Evolutionary conservation across 2,888 invertebrate species (phyloP).

Genomic region (Cinara cedri): DNA sequence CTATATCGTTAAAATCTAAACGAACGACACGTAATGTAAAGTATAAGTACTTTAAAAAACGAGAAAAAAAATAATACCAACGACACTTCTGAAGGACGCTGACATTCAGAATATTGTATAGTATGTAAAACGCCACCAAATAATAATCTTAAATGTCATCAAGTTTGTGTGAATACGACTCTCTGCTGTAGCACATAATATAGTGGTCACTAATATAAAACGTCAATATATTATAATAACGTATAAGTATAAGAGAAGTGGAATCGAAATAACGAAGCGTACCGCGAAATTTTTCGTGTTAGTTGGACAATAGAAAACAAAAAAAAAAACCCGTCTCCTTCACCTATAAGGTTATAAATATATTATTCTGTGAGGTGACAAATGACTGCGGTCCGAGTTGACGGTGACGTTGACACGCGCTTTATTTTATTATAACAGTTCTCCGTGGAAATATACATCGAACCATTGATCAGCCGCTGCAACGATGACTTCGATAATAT

Average conservation of each 20-base stretch:
- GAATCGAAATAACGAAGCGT: not conserved
- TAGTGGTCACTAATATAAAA: not conserved
- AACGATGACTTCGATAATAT: not conserved
- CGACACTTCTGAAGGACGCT: too few relatives aligned
- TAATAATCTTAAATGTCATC: too few relatives aligned
- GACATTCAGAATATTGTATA: too few relatives aligned
- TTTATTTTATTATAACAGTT: not conserved
- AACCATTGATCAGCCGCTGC: slow-evolving; percentile 11
- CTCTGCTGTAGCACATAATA: too few relatives aligned
- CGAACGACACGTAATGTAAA: too few relatives aligned
- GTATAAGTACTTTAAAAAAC: too few relatives aligned
- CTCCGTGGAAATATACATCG: not conserved
- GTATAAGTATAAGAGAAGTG: slow-evolving; percentile 5
- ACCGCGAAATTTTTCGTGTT: not conserved
- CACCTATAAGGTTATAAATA: slow-evolving; percentile 26
- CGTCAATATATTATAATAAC: too few relatives aligned
- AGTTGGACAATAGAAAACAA: not conserved
- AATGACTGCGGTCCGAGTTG: slow-evolving; percentile 24
- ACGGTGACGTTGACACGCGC: not conserved
- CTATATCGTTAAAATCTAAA: too few relatives aligned
- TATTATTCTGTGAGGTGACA: slow-evolving; percentile 12
- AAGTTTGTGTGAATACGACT: too few relatives aligned
- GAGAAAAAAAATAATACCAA: too few relatives aligned
- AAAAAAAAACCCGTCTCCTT: slow-evolving; percentile 30
- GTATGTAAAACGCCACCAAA: too few relatives aligned